Conservation (phyloP, 2,113 vertebrate species). For the Mobula hypostoma region DNA sequence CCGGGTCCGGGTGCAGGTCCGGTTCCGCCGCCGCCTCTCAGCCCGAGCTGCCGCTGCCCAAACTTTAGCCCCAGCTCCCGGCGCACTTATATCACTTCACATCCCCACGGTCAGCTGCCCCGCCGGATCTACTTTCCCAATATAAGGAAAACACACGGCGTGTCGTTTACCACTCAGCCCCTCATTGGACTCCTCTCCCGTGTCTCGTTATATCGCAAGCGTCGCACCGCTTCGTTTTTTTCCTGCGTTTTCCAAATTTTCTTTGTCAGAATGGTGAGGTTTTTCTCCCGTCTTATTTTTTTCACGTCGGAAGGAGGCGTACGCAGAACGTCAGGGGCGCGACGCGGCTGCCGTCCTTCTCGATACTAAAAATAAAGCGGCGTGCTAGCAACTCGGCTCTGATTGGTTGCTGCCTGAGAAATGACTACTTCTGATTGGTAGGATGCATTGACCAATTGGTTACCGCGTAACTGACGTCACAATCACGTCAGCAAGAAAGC, state of each 20-base stretch:
- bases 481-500: neutral
- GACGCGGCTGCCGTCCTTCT: neutral
- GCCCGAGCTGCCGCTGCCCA: conserved; percentile 35
- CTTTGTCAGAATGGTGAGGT: too few relatives aligned
- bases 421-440: conserved; percentile 52
- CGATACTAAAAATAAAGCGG: conserved; percentile 32
- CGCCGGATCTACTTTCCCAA: conserved; percentile 57
- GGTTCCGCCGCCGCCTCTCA: neutral
- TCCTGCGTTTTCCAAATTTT: too few relatives aligned
- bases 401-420: conserved; percentile 60
- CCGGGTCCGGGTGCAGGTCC: neutral
- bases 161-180: neutral
- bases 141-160: too few relatives aligned
- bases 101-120: conserved; percentile 49
- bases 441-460: conserved; percentile 48
- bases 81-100: conserved; percentile 63
- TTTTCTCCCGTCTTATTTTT: neutral
- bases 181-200: neutral
- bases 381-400: conserved; percentile 79
- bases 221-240: too few relatives aligned
- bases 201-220: too few relatives aligned
- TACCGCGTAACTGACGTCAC: conserved; percentile 39
- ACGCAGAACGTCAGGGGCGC: neutral
- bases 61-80: conserved; percentile 64
- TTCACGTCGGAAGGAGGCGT: conserved; percentile 46